Base-by-base conservation (phyloP, 2,113 vertebrate species). In the Nicator chloris region DNA sequence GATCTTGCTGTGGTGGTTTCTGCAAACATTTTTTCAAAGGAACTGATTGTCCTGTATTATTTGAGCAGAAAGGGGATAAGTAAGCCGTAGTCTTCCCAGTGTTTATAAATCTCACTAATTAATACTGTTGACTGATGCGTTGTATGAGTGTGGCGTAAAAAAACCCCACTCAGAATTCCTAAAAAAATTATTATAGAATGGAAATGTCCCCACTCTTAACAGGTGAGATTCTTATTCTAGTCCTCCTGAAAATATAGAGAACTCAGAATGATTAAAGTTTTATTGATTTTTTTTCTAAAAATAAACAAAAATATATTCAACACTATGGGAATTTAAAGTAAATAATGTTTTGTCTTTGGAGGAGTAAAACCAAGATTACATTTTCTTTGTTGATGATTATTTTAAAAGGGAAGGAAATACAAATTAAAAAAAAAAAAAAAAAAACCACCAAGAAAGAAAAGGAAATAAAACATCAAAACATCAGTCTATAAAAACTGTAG, bases 131-230 rank as follows among this genome's bases (percentile, higher is more conserved):
- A 8, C 19, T 71, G 54, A 68, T 16, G 2, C 20, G 40, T 17
- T 47, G 19, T 23, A 37, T 21, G 15, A 42, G 4, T 33, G 13
- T 15, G 7, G 11, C 2, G 1, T 8, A 7, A 24, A 30, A 26
- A 81, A 47, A 1, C 0, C 1, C 3, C 18, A 45, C 5, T 33
- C 10, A 69, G 51, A 24, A 39, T 28, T 60, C 40, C 37, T 33
- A 22, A 61, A 35, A 70, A 50, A 20, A 5, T 3, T 56, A 26
- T 15, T 37, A 26, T 6, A 27, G 31, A 56, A 10, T 69, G 13
- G 14, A 86, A 86, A 53, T 42, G 3, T 64, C 15, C 13, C 5
- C 0, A 4, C 10, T 84, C 27, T 40, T 64, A 78, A 59, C 10
- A 53, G n/a, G 15, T 20, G 7, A 50, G 9, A 27, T 18, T 60